These are phyloP conservation scores for Platycheirus albimanus DNA, from an alignment of 2,888 invertebrate genomes.

Conservation along the genomic window DNA sequence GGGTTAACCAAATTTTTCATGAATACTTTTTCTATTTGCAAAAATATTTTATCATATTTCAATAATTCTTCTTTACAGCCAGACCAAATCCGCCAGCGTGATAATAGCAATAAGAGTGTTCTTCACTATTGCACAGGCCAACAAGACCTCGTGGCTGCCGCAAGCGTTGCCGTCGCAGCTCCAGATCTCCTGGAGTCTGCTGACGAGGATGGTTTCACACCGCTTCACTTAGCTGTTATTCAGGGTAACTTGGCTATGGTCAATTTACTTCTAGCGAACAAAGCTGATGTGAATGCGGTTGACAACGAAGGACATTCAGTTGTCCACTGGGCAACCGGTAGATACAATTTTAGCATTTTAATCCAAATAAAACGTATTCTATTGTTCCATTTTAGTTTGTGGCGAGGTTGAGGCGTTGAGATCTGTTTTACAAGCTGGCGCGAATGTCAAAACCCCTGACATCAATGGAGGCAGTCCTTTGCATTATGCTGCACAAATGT, in stretches of 20 bases:
- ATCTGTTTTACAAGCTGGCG: slow-evolving; percentile 92
- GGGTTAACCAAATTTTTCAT: no score
- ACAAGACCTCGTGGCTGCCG: slow-evolving; percentile 85
- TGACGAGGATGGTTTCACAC: slow-evolving; percentile 97
- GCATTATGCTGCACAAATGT: slow-evolving; percentile 99
- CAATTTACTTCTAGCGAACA: slow-evolving; percentile 92
- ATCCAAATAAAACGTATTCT: neutral
- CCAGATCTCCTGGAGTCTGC: slow-evolving; percentile 92
- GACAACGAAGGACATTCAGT: slow-evolving; percentile 98
- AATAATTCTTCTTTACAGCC: slow-evolving; percentile 82
- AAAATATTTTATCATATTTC: no score
- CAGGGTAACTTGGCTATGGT: slow-evolving; percentile 94
- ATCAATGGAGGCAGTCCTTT: slow-evolving; percentile 97
- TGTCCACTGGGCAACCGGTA: slow-evolving; percentile 99
- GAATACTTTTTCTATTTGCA: no score
- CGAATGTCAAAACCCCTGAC: slow-evolving; percentile 94
- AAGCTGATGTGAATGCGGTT: slow-evolving; percentile 94
- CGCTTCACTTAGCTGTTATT: slow-evolving; percentile 97
- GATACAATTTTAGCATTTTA: slow-evolving; percentile 34
- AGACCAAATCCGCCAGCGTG: slow-evolving; percentile 87
- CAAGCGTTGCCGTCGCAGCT: slow-evolving; percentile 92
- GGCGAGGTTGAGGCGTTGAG: slow-evolving; percentile 95
- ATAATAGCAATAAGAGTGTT: slow-evolving; percentile 92
- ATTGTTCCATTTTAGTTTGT: slow-evolving; percentile 87
- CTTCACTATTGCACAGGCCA: slow-evolving; percentile 94